Evolutionary conservation across 2,888 invertebrate genomes (phyloP).

Genomic region (Pterostichus niger): DNA sequence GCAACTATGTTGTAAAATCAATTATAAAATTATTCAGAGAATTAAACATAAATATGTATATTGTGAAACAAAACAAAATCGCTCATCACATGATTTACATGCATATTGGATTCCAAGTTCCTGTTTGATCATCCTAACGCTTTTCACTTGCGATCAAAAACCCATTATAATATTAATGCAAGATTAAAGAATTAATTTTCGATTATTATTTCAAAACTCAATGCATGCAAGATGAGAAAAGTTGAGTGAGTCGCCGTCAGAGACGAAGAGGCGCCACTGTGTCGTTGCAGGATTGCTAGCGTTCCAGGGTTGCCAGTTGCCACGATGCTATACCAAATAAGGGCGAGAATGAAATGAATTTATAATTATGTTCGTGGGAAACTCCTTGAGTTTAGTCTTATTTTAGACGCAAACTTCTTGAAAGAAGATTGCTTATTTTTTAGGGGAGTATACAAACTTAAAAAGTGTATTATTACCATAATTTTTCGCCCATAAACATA

Average conservation of each 20-base stretch:
- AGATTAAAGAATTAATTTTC: conserved; percentile 48
- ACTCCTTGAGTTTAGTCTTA: neutral
- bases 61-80: neutral
- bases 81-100: conserved; percentile 4
- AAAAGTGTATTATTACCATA: too few species aligned
- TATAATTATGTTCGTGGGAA: conserved; percentile 33
- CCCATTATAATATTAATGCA: conserved; percentile 31
- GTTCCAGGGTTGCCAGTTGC: neutral
- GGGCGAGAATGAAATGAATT: conserved; percentile 33
- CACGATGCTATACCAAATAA: neutral
- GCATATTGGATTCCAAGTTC: neutral
- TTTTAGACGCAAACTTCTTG: neutral
- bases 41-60: neutral
- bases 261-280: neutral
- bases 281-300: neutral
- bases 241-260: conserved; percentile 5
- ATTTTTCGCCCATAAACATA: too few species aligned
- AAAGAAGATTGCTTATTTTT: neutral
- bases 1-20: too few species aligned
- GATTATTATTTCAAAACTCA: conserved; percentile 27
- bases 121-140: neutral
- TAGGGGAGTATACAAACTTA: neutral
- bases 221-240: conserved; percentile 41
- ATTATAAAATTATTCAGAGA: neutral
- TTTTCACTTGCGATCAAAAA: conserved; percentile 23